A percentile compares a stretch with the other conserved stretches of the same genome.
Evolutionary conservation across 2,888 invertebrate species (phyloP).

Genomic region (Rutpela maculata): DNA sequence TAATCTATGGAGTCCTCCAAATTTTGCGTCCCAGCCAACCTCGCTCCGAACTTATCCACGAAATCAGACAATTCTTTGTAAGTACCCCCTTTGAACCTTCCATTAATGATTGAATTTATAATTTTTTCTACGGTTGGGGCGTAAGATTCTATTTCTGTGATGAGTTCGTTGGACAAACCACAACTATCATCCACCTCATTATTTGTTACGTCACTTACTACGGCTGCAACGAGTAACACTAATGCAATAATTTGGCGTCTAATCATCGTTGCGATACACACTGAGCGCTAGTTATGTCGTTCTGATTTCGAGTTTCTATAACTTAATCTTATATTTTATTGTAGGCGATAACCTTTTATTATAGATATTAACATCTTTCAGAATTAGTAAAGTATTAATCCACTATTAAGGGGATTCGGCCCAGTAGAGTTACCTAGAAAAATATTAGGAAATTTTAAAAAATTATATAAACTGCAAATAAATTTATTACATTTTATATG

Average conservation of each 20-base stretch:
- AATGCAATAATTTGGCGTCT: background rate
- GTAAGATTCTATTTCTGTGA: constrained; percentile 78
- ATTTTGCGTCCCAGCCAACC: constrained; percentile 75
- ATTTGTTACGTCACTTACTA: constrained; percentile 25
- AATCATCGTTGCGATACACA: constrained; percentile 10
- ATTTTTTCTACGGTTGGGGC: constrained; percentile 64
- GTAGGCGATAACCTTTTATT: constrained; percentile 28
- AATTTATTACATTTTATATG: background rate
- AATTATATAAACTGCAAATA: background rate
- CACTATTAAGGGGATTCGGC: constrained; percentile 30
- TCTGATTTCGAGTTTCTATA: constrained; percentile 11
- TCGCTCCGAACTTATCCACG: constrained; percentile 75
- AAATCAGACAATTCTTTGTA: constrained; percentile 73
- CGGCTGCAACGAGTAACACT: constrained; percentile 30
- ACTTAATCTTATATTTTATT: constrained; percentile 34
- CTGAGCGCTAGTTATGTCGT: background rate
- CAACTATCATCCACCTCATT: constrained; percentile 66
- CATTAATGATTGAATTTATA: constrained; percentile 63
- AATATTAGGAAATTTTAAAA: background rate
- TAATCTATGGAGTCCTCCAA: constrained; percentile 78
- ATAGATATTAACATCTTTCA: background rate
- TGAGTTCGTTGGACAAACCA: constrained; percentile 73
- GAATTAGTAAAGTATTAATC: constrained; percentile 1
- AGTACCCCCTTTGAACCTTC: constrained; percentile 64
- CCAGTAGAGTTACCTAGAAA: background rate